Percentiles rank a stretch among this genome's conserved stretches.
These are phyloP conservation scores for Drosophila kuntzei DNA, from an alignment of 2,888 invertebrate genomes.

Conservation along the genomic window DNA sequence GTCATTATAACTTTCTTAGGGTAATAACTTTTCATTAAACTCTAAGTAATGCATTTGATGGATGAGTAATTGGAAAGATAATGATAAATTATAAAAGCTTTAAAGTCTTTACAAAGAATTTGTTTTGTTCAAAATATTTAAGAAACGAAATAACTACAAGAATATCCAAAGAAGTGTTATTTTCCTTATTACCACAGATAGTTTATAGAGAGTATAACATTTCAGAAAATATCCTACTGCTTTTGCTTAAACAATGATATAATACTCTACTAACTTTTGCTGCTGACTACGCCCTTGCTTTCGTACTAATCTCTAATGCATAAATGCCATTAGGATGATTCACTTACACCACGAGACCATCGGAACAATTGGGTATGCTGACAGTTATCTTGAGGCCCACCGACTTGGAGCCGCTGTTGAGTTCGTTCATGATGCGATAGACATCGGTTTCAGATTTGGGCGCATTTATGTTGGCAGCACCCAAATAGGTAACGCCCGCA, in stretches of 20 bases:
- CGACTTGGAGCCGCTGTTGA: conserved; percentile 90
- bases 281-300: not conserved
- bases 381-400: conserved; percentile 94
- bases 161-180: not conserved
- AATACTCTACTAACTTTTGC: too few relatives aligned
- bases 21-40: not conserved
- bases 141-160: not conserved
- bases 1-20: too few relatives aligned
- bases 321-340: not conserved
- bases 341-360: conserved; percentile 96
- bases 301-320: not conserved
- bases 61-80: not conserved
- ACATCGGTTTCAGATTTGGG: conserved; percentile 97
- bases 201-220: not conserved
- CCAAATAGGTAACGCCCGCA: conserved; percentile 96
- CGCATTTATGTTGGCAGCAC: conserved; percentile 95
- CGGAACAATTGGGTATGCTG: conserved; percentile 96
- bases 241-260: not conserved
- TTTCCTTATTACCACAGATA: not conserved
- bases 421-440: conserved; percentile 95
- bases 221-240: too few relatives aligned
- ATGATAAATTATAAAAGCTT: not conserved
- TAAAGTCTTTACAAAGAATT: not conserved
- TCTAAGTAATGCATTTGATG: not conserved
- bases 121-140: not conserved